Percentiles rank a stretch among this genome's conserved stretches.
phyloP scores from a whole-genome alignment of 2,113 vertebrate species.

The Hippocampus mohnikei region DNA sequence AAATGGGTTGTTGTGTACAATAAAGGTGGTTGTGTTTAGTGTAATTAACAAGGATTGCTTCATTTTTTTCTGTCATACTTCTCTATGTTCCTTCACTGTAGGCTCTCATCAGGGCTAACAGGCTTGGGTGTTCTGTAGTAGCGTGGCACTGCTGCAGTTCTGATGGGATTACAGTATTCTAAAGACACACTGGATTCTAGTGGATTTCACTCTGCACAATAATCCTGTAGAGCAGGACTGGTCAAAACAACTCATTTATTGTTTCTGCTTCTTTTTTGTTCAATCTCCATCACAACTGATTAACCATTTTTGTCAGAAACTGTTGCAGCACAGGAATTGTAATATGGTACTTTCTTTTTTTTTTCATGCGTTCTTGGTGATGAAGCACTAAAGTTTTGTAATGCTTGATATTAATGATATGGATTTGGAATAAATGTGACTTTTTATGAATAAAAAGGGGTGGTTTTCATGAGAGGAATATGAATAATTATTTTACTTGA shows the following conservation, averaged over 20 bases:
- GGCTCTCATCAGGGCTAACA: conserved; percentile 84
- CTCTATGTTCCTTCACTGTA: conserved; percentile 71
- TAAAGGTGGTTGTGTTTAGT: conserved; percentile 43
- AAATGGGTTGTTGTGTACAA: conserved; percentile 36
- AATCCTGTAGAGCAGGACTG: conserved; percentile 62
- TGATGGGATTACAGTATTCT: conserved; percentile 83
- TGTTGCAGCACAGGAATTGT: conserved; percentile 41
- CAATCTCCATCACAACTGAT: conserved; percentile 31
- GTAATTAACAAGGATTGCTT: conserved; percentile 58
- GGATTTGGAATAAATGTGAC: conserved; percentile 62
- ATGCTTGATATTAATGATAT: conserved; percentile 54
- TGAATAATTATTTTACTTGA: not conserved
- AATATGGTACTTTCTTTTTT: conserved; percentile 32
- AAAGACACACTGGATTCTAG: conserved; percentile 82
- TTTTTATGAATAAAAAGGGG: conserved; percentile 48
- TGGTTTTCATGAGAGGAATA: conserved; percentile 8
- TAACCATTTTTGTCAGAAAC: conserved; percentile 36
- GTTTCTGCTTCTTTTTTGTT: conserved; percentile 37
- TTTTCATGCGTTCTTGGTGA: conserved; percentile 44
- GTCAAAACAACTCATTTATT: conserved; percentile 61
- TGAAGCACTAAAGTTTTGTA: conserved; percentile 46
- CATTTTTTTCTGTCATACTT: conserved; percentile 58
- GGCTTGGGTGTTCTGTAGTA: conserved; percentile 81
- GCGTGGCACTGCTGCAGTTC: conserved; percentile 74
- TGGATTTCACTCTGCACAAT: conserved; percentile 77